These are phyloP conservation scores for Actinemys pallida DNA, from an alignment of 2,113 vertebrate genomes.

Conservation along the genomic window DNA sequence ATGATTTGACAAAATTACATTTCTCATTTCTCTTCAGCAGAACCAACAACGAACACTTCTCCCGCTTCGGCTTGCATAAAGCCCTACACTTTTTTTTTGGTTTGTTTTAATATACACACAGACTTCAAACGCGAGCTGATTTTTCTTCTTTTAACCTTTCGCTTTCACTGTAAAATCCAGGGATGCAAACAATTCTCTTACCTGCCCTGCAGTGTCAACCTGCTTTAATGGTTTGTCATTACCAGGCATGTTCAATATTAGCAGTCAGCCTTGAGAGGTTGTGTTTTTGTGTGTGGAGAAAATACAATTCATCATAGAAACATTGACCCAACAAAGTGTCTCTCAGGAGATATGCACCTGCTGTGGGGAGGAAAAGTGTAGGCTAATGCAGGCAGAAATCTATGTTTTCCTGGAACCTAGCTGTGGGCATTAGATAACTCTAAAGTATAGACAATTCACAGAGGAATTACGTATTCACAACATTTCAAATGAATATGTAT, in stretches of 20 bases:
- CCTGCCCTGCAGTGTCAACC: background rate
- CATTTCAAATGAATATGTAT: constrained; percentile 47
- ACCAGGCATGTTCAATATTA: background rate
- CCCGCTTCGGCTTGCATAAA: background rate
- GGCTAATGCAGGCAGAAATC: constrained; percentile 41
- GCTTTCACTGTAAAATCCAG: background rate
- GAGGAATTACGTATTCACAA: constrained; percentile 7
- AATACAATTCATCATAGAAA: constrained; percentile 25
- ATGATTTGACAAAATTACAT: background rate
- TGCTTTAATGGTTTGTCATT: background rate
- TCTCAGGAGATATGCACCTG: constrained; percentile 24
- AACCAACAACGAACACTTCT: background rate
- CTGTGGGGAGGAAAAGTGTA: background rate
- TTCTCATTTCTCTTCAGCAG: background rate
- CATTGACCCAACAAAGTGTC: background rate
- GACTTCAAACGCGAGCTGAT: rapidly evolving
- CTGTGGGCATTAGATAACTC: constrained; percentile 22
- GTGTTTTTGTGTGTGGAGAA: background rate
- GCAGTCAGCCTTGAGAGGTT: background rate
- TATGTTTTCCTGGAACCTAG: constrained; percentile 39
- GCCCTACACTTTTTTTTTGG: background rate
- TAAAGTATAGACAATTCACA: constrained; percentile 39
- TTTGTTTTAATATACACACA: background rate
- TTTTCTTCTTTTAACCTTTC: background rate
- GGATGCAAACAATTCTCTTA: background rate